These are phyloP conservation scores for Microtus pennsylvanicus DNA, from an alignment of 2,113 vertebrate genomes.

Conservation along the genomic window DNA sequence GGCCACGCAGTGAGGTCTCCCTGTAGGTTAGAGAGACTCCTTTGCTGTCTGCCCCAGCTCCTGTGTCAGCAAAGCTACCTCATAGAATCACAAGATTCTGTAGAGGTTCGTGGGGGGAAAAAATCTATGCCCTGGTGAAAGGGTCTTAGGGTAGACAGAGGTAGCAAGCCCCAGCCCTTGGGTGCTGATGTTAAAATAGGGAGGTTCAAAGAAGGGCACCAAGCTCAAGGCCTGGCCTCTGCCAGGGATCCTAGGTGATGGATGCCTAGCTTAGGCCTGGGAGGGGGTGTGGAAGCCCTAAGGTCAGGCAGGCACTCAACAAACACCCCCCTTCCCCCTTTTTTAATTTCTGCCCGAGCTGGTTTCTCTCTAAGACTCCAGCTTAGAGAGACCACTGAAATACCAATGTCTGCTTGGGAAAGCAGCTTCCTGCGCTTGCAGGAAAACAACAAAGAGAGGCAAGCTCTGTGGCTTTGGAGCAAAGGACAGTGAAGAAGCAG, in stretches of 20 bases:
- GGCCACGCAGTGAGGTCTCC: neutral
- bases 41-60: no score
- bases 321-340: neutral
- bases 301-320: neutral
- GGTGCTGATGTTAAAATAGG: neutral
- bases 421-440: neutral
- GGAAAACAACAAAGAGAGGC: constrained; percentile 9
- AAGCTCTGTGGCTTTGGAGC: constrained; percentile 25
- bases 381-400: neutral
- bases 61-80: neutral
- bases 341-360: neutral
- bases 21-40: neutral
- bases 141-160: neutral
- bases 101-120: neutral
- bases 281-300: no score
- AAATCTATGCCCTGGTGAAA: neutral
- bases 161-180: neutral
- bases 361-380: neutral
- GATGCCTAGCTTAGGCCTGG: neutral
- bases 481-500: constrained; percentile 40
- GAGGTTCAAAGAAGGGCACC: neutral
- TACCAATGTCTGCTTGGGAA: neutral
- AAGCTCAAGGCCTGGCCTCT: neutral
- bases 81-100: accelerated
- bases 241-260: neutral